phyloP scores from a whole-genome alignment of 2,113 vertebrate species.

The Brachypodius melanocephalos region DNA sequence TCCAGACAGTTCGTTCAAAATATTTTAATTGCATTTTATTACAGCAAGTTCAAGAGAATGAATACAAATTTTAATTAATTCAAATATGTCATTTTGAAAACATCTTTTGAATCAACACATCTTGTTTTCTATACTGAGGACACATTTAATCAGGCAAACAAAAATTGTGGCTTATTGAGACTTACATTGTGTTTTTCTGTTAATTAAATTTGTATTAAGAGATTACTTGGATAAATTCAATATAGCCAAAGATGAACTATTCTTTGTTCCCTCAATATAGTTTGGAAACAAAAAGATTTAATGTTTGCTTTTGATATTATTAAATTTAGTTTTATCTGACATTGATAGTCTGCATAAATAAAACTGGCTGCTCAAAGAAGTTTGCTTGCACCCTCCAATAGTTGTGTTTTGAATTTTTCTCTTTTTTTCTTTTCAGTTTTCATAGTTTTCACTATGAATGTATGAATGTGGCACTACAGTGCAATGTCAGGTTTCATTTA shows the following conservation, averaged over 20 bases:
- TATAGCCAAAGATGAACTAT: neutral
- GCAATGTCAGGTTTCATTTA: slow-evolving; percentile 18
- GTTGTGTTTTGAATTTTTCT: neutral
- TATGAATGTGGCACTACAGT: neutral
- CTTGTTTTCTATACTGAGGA: neutral
- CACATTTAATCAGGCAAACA: neutral
- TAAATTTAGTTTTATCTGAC: neutral
- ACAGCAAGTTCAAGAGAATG: neutral
- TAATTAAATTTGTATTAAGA: neutral
- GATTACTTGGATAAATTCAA: neutral
- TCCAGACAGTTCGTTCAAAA: neutral
- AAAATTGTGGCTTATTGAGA: neutral
- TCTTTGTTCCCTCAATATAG: neutral
- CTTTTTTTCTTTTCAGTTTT: neutral
- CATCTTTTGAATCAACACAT: neutral
- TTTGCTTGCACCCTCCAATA: neutral
- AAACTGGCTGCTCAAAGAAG: neutral
- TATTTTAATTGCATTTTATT: neutral
- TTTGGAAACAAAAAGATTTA: neutral
- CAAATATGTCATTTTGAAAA: neutral
- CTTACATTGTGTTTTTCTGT: neutral
- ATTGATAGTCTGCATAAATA: neutral
- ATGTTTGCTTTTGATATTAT: neutral
- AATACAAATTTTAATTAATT: neutral
- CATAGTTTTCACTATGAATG: neutral